These are phyloP conservation scores for Schlechtendalia chinensis DNA, from an alignment of 1,140 invertebrate genomes.

Conservation along the genomic window DNA sequence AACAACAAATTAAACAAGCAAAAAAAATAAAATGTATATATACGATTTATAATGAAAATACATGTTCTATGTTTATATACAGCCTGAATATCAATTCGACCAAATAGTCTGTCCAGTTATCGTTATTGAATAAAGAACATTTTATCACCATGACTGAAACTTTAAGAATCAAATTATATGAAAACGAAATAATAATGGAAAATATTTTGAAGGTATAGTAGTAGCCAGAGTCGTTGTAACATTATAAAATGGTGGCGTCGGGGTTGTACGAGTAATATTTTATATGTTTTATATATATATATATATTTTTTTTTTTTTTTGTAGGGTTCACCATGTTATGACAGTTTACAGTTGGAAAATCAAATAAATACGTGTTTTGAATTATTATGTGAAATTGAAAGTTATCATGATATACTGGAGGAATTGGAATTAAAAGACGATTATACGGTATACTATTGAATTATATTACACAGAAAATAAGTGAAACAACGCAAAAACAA, in stretches of 20 bases:
- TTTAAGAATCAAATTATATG: background rate
- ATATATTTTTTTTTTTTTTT: background rate
- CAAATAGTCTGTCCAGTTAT: background rate
- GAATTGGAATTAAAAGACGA: background rate
- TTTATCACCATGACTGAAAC: background rate
- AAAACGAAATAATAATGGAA: background rate
- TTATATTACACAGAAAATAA: too few relatives aligned
- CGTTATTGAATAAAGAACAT: background rate
- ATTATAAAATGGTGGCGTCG: too few relatives aligned
- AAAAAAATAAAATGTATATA: too few relatives aligned
- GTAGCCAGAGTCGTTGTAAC: too few relatives aligned
- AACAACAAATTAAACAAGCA: too few relatives aligned
- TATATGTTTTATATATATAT: too few relatives aligned
- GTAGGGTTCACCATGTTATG: background rate
- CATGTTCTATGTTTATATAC: too few relatives aligned
- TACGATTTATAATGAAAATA: too few relatives aligned
- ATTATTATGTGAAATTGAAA: background rate
- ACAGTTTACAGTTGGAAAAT: background rate
- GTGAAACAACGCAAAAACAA: background rate
- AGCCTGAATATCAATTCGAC: background rate
- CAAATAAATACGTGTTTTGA: constrained; percentile 19
- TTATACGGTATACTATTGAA: constrained; percentile 1
- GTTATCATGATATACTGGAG: background rate
- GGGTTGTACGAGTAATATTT: too few relatives aligned
- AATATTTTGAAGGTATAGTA: constrained; percentile 6